A percentile compares a stretch with the other conserved stretches of the same genome.
Conservation (phyloP, 2,888 invertebrate species). For the Epinotia demarniana region DNA sequence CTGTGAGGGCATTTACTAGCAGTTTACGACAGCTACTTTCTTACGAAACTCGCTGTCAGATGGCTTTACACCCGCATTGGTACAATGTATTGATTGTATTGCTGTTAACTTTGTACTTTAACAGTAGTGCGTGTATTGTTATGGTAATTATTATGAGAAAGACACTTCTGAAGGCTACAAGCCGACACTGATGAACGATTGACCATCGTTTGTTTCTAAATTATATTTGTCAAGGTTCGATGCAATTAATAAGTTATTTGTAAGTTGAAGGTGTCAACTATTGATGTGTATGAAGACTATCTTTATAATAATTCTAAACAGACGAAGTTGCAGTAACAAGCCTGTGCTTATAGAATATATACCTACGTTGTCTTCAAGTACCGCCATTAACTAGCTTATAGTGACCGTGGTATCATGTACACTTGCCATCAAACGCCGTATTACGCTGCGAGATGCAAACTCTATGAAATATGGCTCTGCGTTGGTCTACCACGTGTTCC, state of each 20-base stretch:
- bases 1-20: slow-evolving; percentile 3
- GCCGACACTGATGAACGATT: not conserved
- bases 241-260: no score
- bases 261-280: no score
- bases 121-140: not conserved
- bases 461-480: slow-evolving; percentile 35
- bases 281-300: no score
- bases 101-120: slow-evolving; percentile 15
- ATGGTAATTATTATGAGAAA: slow-evolving; percentile 6
- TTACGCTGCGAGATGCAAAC: slow-evolving; percentile 20
- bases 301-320: no score
- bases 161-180: not conserved
- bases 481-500: slow-evolving; percentile 30
- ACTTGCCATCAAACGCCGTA: slow-evolving; percentile 16
- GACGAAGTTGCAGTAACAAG: no score
- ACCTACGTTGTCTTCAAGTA: not conserved
- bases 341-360: not conserved
- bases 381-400: slow-evolving; percentile 2
- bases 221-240: not conserved
- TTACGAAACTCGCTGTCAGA: slow-evolving; percentile 5
- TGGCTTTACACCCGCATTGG: slow-evolving; percentile 6
- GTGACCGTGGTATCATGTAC: slow-evolving; percentile 4
- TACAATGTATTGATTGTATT: slow-evolving; percentile 22
- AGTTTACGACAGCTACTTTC: slow-evolving; percentile 29
- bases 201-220: not conserved